Conservation (phyloP, 2,113 vertebrate genomes). For the Istiophorus platypterus region DNA sequence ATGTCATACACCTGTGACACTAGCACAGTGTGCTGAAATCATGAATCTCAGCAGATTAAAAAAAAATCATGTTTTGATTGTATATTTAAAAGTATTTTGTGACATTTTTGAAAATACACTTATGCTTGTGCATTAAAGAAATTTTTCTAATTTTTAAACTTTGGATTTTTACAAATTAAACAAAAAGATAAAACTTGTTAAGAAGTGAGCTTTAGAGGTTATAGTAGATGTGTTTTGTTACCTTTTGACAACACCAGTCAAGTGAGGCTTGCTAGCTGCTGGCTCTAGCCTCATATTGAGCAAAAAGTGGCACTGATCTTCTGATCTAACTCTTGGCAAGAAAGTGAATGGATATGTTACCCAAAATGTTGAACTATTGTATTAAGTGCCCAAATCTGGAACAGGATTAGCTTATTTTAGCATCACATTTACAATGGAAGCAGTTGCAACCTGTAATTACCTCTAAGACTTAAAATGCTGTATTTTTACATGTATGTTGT, state of each 20-base stretch:
- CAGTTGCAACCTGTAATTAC: too few species aligned
- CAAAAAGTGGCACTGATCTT: not conserved
- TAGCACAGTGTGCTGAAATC: not conserved
- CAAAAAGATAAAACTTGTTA: not conserved
- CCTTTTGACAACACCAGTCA: too few species aligned
- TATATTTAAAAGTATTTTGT: not conserved
- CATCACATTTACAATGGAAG: not conserved
- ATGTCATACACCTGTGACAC: constrained; percentile 9
- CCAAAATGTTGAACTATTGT: not conserved
- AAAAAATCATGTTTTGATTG: too few species aligned
- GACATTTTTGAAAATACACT: not conserved
- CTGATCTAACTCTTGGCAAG: not conserved
- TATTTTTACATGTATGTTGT: not conserved
- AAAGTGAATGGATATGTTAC: too few species aligned
- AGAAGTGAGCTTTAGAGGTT: too few species aligned
- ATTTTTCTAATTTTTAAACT: too few species aligned
- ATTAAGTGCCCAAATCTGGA: not conserved
- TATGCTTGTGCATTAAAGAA: too few species aligned
- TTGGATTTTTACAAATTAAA: not conserved
- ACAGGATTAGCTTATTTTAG: not conserved
- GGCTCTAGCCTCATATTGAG: too few species aligned
- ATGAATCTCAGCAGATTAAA: constrained; percentile 4
- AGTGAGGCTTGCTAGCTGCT: too few species aligned
- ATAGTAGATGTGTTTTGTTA: too few species aligned
- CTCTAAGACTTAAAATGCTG: too few species aligned